Evolutionary conservation across 2,113 vertebrate species (phyloP), one percentile per base, ranked within the genome.

Genomic region (Oceanodroma tethys): DNA sequence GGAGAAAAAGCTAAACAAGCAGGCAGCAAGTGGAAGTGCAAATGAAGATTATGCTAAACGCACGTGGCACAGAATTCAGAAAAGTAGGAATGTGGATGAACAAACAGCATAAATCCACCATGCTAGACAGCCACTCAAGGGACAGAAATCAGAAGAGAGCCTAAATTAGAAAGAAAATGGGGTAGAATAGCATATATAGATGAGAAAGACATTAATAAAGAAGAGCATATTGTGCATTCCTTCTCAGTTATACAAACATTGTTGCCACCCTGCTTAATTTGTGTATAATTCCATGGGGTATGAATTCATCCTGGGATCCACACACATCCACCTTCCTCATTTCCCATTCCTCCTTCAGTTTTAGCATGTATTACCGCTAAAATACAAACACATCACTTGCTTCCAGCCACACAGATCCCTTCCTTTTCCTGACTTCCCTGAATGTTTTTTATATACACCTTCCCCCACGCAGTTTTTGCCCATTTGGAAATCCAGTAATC

Each of bases 41-140:
- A 94, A 92, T 2, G 15, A 93, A 97, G 81, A 94, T 94, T 93
- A 95, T 53, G 45, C 72, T 95, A 89, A 95, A 95, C 4, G 13
- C 91, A 94, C 3, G 0, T 63, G 66, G 86, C 76, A 95, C 26
- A 59, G 71, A 81, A 95, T 47, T 81, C 65, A 90, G 90, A 50
- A 93, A 76, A 87, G 59, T 13, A 73, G 81, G 65, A 87, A 95
- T 25, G 53, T 10, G 85, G 17, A 70, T 91, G 74, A 97, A 93
- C 45, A 87, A 96, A 94, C 83, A 92, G 76, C 80, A 88, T 79
- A 95, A 95, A 96, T 85, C 94, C 74, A 93, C 84, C 62, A 80
- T 0, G 2, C 42, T 58, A 80, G 53, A 48, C 48, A 80, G 62
- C 15, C 48, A 72, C 76, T 82, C 73, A 58, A 84, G 94, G 84